Evolutionary conservation across 1,140 invertebrate genomes (phyloP).

Genomic region (Drosophila tsacasi): DNA sequence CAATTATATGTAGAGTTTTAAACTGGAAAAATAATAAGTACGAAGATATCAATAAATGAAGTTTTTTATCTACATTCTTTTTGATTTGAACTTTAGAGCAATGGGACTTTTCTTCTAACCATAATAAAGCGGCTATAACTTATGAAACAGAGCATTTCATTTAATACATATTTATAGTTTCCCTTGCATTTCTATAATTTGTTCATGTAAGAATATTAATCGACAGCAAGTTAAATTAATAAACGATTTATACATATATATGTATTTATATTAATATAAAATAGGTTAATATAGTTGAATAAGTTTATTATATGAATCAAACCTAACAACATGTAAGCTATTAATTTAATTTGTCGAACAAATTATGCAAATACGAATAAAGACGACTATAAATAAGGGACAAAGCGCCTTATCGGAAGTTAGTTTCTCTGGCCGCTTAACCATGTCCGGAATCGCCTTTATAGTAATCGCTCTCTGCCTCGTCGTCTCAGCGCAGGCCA

Average conservation of each 20-base stretch:
- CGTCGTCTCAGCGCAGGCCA: slow-evolving; percentile 13
- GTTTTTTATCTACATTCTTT: neutral
- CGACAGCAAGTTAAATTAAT: neutral
- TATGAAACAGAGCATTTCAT: no score
- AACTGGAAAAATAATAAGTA: neutral
- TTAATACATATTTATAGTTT: neutral
- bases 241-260: neutral
- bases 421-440: neutral
- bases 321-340: no score
- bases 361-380: neutral
- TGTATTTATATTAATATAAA: no score
- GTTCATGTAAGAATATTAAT: neutral
- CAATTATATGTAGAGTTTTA: neutral
- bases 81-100: neutral
- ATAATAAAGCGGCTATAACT: neutral
- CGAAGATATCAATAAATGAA: no score
- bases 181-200: neutral
- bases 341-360: no score
- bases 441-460: slow-evolving; percentile 29
- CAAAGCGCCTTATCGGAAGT: neutral
- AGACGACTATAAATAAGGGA: neutral
- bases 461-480: slow-evolving; percentile 7
- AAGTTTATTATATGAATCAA: neutral
- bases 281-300: neutral
- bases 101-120: no score